Evolutionary conservation across 2,113 vertebrate species (phyloP), one percentile per base, ranked within the genome.

Genomic region (Natator depressus): DNA sequence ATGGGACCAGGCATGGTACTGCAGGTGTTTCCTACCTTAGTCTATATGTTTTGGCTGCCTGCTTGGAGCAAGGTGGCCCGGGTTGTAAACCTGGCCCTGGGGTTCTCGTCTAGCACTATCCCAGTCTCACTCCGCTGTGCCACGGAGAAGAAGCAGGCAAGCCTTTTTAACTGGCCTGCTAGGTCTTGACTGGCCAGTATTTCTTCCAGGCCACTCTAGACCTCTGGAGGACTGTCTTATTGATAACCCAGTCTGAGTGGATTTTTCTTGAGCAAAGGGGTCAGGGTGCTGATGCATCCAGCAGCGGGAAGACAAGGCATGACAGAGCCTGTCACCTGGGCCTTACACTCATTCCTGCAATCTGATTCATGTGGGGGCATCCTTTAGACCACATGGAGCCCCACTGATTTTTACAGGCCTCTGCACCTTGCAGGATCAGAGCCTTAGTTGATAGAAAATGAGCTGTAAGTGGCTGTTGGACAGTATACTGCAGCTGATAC

Each of bases 1-100:
- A 16, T 0, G 0, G 88, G n/a, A 5, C 6, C 0, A 10, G 65
- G 65, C 10, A 3, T 38, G 65, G n/a, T 38, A 22, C 65, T 22
- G 65, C n/a, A 38, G 62, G 19, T 20, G 9, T 38, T 72, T 22
- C 20, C 35, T 38, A n/a, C 17, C 65, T 72, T 8, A 22, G 53
- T 22, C 53, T 20, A 22, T 54, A 54, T 8, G 53, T 54, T 72
- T 72, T 72, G 65, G 17, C 19, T 72, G 35, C 10, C 35, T 38
- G 8, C 19, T 22, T 22, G 20, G 53, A 54, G 53, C 53, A 54
- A 54, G 53, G 53, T 22, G 20, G 53, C 53, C 53, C 3, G 8
- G 22, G 20, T 54, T 54, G 53, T 54, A 54, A 54, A 65, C 14
- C 62, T 35, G 62, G 62, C 14, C 10, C 7, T 35, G 14, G 62